Base-by-base conservation (phyloP, 2,888 invertebrate genomes). In the Rosalia funebris region DNA sequence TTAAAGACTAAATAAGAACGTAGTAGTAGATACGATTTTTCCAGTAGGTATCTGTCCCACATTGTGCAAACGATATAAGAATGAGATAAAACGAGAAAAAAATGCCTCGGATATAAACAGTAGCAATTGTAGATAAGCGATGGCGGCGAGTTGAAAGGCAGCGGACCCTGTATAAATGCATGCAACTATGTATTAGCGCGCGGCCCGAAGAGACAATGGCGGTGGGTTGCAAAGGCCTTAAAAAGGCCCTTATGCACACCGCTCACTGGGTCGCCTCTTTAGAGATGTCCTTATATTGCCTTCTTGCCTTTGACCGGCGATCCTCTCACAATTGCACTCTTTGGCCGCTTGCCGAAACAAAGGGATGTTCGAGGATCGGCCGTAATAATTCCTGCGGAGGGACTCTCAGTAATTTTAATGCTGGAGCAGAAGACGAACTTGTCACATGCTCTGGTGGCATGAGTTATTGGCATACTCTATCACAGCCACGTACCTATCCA, bases 61-160 rank as follows among this genome's bases (percentile, higher is more conserved):
- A 37, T 37, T 16, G 50, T 25, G 25, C 50, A 39, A 42, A 39
- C 58, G 65, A 66, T 61, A 59, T 56, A 60, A 61, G 60, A 63
- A 57, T 48, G 48, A 57, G 65, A 65, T 63, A 62, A 65, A 63
- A 60, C 11, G 47, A 50, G 57, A 63, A 68, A 65, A 71, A 71
- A 68, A 63, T 70, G 62, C 70, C 69, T 61, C 61, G 62, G 67
- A 64, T 71, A 73, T 74, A 75, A 77, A 77, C 75, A 74, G 76
- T 77, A 77, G 76, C 76, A 77, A 77, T 77, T 76, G 76, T 71
- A 76, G 76, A 77, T 77, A 77, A 77, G 75, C 73, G 71, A 69
- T 67, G 69, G 70, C 73, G 74, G 75, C 70, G 53, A 73, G 70
- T 71, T 77, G 66, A 77, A 76, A 77, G 73, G 62, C 50, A 66